Percentiles rank a stretch among this genome's conserved stretches.
Evolutionary conservation across 2,113 vertebrate species (phyloP).

Genomic region (Hiodon tergisus): DNA sequence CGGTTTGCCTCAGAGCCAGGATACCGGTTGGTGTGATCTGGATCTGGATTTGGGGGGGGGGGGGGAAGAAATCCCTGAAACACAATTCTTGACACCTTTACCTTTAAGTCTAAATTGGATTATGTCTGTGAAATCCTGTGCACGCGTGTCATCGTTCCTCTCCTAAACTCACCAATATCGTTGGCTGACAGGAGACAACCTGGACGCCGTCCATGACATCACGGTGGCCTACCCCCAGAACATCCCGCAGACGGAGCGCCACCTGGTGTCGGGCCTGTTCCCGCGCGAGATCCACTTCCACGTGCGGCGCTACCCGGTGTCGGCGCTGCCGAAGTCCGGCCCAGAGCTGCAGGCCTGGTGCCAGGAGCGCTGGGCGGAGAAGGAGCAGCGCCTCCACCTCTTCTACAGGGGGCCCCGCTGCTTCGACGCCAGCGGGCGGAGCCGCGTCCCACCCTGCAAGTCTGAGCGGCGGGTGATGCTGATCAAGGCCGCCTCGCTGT

Average conservation of each 20-base stretch:
- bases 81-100: no score
- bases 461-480: conserved; percentile 76
- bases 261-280: conserved; percentile 81
- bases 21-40: no score
- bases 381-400: conserved; percentile 74
- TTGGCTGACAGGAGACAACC: conserved; percentile 71
- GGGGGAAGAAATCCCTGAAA: no score
- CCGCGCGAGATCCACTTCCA: conserved; percentile 95
- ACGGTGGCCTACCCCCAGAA: conserved; percentile 93
- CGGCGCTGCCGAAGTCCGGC: conserved; percentile 63
- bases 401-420: conserved; percentile 73
- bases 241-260: conserved; percentile 90
- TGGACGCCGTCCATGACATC: conserved; percentile 91
- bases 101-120: no score
- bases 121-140: no score
- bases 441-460: conserved; percentile 80
- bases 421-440: conserved; percentile 56
- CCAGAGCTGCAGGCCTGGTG: conserved; percentile 85
- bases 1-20: no score
- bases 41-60: no score
- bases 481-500: conserved; percentile 75
- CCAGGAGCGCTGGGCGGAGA: conserved; percentile 85
- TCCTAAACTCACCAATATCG: no score
- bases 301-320: conserved; percentile 70
- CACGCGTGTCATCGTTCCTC: no score